Percentiles rank a stretch among this genome's conserved stretches.
Evolutionary conservation across 92 coral and sea anemone species (phyloP).

Genomic region (Phenganax marumi): DNA sequence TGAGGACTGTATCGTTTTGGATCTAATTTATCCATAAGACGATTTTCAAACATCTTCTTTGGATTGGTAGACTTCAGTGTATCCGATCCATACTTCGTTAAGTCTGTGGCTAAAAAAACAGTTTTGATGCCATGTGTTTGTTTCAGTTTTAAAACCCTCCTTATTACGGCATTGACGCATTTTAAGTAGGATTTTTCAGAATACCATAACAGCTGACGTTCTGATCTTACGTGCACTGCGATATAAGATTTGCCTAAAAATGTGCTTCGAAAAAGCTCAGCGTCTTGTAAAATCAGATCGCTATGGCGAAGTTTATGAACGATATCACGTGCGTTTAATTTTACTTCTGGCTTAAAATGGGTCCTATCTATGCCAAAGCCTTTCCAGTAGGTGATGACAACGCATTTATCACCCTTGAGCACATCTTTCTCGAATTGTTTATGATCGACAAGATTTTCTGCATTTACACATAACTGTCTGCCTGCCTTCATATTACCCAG

Average conservation of each 20-base stretch:
- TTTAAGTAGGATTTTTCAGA: conserved; percentile 59
- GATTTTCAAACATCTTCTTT: conserved; percentile 51
- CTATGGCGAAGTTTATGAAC: conserved; percentile 71
- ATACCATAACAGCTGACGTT: conserved; percentile 91
- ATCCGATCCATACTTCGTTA: conserved; percentile 84
- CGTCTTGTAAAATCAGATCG: conserved; percentile 60
- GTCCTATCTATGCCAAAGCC: conserved; percentile 81
- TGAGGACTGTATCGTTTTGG: conserved; percentile 68
- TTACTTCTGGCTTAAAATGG: conserved; percentile 72
- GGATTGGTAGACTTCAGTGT: conserved; percentile 57
- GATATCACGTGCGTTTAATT: conserved; percentile 61
- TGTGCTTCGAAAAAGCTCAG: conserved; percentile 33
- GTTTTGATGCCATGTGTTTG: conserved; percentile 53
- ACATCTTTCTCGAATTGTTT: conserved; percentile 62
- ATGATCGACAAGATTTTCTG: conserved; percentile 68
- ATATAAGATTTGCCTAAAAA: conserved; percentile 57
- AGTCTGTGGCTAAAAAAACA: conserved; percentile 82
- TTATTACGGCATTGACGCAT: conserved; percentile 64
- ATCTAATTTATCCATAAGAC: conserved; percentile 53
- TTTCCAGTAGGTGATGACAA: conserved; percentile 83
- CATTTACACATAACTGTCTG: conserved; percentile 83
- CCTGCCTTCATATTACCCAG: conserved; percentile 66
- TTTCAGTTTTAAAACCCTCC: conserved; percentile 55
- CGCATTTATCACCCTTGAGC: conserved; percentile 64
- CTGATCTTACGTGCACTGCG: conserved; percentile 82